Evolutionary conservation across 1,140 invertebrate species (phyloP), one percentile per base, ranked within the genome.

Genomic region (Orius insidiosus): DNA sequence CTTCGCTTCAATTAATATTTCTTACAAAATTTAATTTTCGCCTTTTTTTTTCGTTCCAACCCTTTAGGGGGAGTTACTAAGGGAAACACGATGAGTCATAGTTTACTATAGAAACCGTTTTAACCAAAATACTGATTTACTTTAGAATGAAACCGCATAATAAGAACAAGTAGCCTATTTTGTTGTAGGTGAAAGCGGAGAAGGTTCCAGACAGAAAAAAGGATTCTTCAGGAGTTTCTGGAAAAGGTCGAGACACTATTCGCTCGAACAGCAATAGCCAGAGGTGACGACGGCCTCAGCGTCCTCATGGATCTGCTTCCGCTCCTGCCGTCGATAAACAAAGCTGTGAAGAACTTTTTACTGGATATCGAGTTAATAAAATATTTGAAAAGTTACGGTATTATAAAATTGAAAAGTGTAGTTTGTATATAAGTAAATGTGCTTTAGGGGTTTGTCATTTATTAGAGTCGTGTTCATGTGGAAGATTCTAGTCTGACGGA

Each of bases 161-260:
- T 53, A 48, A 47, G 10, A 34, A 19, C 31, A 34, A 10, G 13
- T 19, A 45, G 33, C 42, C 41, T 49, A 49, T 57, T 60, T 67
- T 56, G 62, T 67, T 66, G 48, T 68, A 79, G 78, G 74, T 52
- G 76, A 78, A 50, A 56, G 67, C 59, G 58, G 63, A 56, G 61
- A 72, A 33, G 45, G 48, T 64, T 54, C 70, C 52, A 78, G 80
- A 46, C 81, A 84, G 62, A 81, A 82, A 60, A 80, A 80, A 61
- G 76, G 80, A 42, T 82, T 85, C 58, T 85, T 85, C 66, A 80
- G 80, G 64, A 80, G 69, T 58, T 75, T 84, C 49, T 85, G 80
- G 80, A 84, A 84, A 61, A 71, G 76, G 47, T 82, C 80, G 43
- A 74, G 80, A 43, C 80, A 83, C 58, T 80, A 82, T 60, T 84